Evolutionary conservation across 1,140 invertebrate species (phyloP), one percentile per base, ranked within the genome.

Genomic region (Vanessa atalanta): DNA sequence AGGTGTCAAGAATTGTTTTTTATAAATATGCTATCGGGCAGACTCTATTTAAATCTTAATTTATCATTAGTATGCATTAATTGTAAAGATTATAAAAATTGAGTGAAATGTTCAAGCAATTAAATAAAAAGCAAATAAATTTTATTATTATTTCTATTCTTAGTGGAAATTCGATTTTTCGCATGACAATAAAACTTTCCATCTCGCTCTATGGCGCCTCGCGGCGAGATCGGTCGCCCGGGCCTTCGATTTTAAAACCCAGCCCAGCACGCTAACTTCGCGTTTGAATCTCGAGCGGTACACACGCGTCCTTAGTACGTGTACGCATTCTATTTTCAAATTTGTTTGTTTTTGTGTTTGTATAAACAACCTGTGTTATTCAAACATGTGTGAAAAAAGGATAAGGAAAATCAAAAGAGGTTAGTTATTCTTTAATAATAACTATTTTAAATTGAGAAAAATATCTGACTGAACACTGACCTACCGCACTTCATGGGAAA

Each of bases 321-420:
- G 47, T 47, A 60, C 61, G 67, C 70, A 65, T 43, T 43, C 7
- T 43, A 73, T 64, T 79, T 78, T 47, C 55, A 77, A 74, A 63
- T 78, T 64, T 66, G 65, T 78, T 70, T 74, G 65, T 74, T 61
- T 70, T 76, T 77, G 78, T 79, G 79, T 85, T 80, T 72, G 60
- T 50, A 82, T n/a, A 14, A 55, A 15, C 66, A 57, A 82, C 53
- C 80, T 85, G 85, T 87, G 85, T 75, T 79, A 72, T 81, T 64
- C 71, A 72, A 88, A 82, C 43, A 91, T 91, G 89, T 91, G 89
- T 83, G 87, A 91, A 70, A 91, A 89, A 79, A 85, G 87, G 67
- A 88, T 79, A 66, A 86, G 88, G 68, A 91, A 90, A 81, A 84
- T 88, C 48, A 90, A 86, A 72, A 91, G 83, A 88, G 89, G 89